Conservation (phyloP, 2,797 vertebrate species). For the Eulemur mongoz region DNA sequence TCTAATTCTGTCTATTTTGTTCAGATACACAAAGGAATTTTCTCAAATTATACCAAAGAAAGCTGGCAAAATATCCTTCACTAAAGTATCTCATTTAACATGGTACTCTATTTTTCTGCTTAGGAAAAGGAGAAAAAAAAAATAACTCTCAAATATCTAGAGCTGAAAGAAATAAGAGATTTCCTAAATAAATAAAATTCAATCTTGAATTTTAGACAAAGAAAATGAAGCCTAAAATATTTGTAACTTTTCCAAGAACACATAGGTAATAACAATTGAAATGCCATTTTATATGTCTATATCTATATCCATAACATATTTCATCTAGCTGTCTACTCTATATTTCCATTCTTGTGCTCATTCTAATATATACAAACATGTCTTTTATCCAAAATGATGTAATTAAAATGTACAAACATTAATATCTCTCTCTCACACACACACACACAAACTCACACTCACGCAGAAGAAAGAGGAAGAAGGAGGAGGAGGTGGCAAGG, state of each 20-base stretch:
- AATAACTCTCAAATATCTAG: not conserved
- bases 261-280: not conserved
- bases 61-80: not conserved
- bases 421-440: not conserved
- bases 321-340: not conserved
- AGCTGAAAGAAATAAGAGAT: not conserved
- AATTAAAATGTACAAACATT: not conserved
- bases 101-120: not conserved
- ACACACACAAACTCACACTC: not conserved
- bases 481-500: not conserved
- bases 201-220: not conserved
- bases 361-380: not conserved
- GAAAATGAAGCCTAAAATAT: not conserved
- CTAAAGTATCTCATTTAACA: not conserved
- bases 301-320: not conserved
- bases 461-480: rapidly evolving
- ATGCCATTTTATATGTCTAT: not conserved
- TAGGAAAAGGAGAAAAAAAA: not conserved
- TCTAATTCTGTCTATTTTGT: not conserved
- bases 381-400: not conserved
- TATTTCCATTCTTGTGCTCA: not conserved
- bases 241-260: not conserved
- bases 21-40: not conserved
- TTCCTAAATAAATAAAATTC: not conserved
- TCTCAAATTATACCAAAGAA: not conserved